Evolutionary conservation across 2,888 invertebrate species (phyloP), one percentile per base, ranked within the genome.

Genomic region (Drosophila subsilvestris): DNA sequence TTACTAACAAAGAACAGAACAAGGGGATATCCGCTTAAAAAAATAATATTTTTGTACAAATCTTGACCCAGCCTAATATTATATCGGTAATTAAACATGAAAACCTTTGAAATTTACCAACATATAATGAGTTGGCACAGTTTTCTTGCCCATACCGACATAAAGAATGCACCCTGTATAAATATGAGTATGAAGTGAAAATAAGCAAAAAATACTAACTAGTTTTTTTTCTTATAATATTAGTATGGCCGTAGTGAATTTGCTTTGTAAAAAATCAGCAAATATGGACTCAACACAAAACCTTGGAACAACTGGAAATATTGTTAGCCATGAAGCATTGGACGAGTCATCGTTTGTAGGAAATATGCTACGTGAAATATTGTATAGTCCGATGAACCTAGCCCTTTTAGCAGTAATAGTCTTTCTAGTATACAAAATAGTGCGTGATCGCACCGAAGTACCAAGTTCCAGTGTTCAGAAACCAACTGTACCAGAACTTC

Each of bases 381-480:
- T 96, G 53, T 93, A 93, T 63, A 96, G 95, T 89, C 96, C 96
- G 14, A 86, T 96, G 75, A 96, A 97, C 92, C 89, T 96, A 63
- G 93, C 93, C 29, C 93, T 97, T 60, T 93, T 96, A 17, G 93
- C 93, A 54, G 92, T 96, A 27, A 96, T 96, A 88, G 93, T 94
- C 47, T 93, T 95, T 88, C 93, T 97, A 63, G 92, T 96, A 20
- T 96, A 96, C 89, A 96, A 96, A 93, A 96, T 97, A 69, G 92
- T 95, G 51, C 94, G 94, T 81, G 94, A 93, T 81, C 92, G 93
- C 57, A 93, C 92, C 73, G 91, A 93, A 75, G 91, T 92, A 27
- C 91, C 91, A 55, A 91, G 90, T 54, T 80, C 76, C 8, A 53
- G 61, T 6, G 49, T 58, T 17, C 59, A 60, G n/a, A 66, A 89